Percentiles rank a stretch among this genome's conserved stretches.
Evolutionary conservation across 2,113 vertebrate genomes (phyloP).

Genomic region (Sorex araneus): DNA sequence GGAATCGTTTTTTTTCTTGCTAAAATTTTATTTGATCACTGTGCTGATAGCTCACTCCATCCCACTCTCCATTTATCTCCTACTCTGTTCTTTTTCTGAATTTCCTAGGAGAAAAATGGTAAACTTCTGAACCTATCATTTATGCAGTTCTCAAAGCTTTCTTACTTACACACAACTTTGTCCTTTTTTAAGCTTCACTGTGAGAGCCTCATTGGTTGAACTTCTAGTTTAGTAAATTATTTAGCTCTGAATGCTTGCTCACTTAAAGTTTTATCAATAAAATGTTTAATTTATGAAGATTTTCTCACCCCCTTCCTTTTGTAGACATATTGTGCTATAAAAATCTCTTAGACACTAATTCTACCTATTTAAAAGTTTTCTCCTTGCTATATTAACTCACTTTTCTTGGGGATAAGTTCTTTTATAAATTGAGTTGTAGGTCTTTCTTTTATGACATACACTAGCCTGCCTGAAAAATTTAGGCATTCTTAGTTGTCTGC

Average conservation of each 20-base stretch:
- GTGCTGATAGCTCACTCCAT: background rate
- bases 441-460: background rate
- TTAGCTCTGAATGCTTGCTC: background rate
- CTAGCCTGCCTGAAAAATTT: slow-evolving; percentile 39
- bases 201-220: too few species aligned
- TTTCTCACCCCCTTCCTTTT: background rate
- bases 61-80: background rate
- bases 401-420: background rate
- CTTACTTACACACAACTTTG: too few species aligned
- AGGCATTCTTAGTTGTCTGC: slow-evolving; percentile 7
- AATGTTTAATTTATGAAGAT: background rate
- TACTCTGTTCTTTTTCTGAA: background rate
- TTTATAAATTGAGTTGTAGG: background rate
- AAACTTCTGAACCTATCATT: background rate
- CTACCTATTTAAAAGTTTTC: background rate
- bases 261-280: background rate
- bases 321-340: background rate
- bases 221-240: too few species aligned
- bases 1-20: background rate
- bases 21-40: slow-evolving; percentile 41
- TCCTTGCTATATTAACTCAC: background rate
- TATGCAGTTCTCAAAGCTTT: background rate
- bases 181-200: too few species aligned
- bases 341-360: background rate
- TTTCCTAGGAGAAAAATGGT: background rate